Conservation (phyloP, 2,113 vertebrate species). For the Xenopus borealis region DNA sequence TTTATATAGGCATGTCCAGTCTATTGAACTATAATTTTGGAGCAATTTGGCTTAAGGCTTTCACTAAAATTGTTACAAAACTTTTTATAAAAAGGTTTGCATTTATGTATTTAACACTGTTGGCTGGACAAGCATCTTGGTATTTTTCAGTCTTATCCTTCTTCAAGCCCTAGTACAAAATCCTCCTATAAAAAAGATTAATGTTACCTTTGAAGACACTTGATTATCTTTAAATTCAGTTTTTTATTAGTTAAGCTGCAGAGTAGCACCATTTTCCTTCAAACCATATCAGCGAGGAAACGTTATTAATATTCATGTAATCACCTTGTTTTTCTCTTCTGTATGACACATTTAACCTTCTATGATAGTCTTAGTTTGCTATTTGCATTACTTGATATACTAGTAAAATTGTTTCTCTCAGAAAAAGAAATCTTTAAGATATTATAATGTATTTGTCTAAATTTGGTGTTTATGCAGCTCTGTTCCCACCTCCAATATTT, state of each 20-base stretch:
- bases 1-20: conserved; percentile 13
- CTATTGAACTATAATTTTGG: conserved; percentile 12
- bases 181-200: conserved; percentile 30
- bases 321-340: conserved; percentile 43
- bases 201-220: conserved; percentile 29
- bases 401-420: not conserved
- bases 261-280: conserved; percentile 22
- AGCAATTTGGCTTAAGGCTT: conserved; percentile 16
- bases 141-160: conserved; percentile 18
- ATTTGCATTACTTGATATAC: not conserved
- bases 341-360: conserved; percentile 43
- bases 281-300: conserved; percentile 18
- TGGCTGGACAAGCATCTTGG: conserved; percentile 6
- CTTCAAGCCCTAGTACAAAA: conserved; percentile 18
- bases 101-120: conserved; percentile 5
- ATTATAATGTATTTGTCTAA: no score
- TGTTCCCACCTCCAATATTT: no score
- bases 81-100: conserved; percentile 4
- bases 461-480: no score
- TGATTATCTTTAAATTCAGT: conserved; percentile 43
- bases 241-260: conserved; percentile 43
- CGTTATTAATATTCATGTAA: conserved; percentile 45
- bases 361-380: conserved; percentile 5
- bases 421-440: no score
- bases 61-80: conserved; percentile 19